Conservation (phyloP, 1,140 invertebrate genomes). For the Hormaphis cornu region DNA sequence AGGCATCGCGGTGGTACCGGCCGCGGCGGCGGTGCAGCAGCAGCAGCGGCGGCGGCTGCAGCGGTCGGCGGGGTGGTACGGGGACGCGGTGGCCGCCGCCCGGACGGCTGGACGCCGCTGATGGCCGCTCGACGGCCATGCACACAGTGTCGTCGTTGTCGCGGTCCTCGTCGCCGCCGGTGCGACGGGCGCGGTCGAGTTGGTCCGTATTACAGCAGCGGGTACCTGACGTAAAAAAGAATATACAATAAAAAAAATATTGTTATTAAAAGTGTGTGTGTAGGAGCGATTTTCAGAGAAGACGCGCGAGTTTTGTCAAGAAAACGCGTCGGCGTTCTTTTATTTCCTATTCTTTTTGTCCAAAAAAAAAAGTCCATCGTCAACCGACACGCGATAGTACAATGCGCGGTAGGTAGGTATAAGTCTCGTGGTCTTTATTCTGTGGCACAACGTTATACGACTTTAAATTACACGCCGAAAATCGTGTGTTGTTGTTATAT, state of each 20-base stretch:
- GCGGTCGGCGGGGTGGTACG: background rate
- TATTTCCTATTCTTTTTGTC: background rate
- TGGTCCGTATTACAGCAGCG: background rate
- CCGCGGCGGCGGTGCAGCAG: background rate
- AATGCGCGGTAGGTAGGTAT: too few species aligned
- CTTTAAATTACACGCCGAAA: too few species aligned
- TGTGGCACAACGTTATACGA: too few species aligned
- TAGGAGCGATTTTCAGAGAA: background rate
- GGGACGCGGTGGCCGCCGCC: background rate
- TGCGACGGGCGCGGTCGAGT: background rate
- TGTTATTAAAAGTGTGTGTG: too few species aligned
- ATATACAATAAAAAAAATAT: too few species aligned
- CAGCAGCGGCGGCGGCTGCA: background rate
- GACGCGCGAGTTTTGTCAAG: background rate
- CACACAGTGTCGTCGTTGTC: background rate
- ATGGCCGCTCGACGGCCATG: conserved; percentile 10
- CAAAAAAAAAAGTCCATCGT: too few species aligned
- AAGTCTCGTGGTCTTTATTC: too few species aligned
- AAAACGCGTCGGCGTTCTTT: background rate
- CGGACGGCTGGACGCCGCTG: conserved; percentile 15
- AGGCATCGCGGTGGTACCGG: background rate
- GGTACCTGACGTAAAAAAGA: too few species aligned
- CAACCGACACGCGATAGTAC: too few species aligned
- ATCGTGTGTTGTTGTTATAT: too few species aligned
- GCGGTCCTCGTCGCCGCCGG: background rate